Percentiles rank a stretch among this genome's conserved stretches.
Evolutionary conservation across 2,888 invertebrate genomes (phyloP).

Genomic region (Torymus texanus): DNA sequence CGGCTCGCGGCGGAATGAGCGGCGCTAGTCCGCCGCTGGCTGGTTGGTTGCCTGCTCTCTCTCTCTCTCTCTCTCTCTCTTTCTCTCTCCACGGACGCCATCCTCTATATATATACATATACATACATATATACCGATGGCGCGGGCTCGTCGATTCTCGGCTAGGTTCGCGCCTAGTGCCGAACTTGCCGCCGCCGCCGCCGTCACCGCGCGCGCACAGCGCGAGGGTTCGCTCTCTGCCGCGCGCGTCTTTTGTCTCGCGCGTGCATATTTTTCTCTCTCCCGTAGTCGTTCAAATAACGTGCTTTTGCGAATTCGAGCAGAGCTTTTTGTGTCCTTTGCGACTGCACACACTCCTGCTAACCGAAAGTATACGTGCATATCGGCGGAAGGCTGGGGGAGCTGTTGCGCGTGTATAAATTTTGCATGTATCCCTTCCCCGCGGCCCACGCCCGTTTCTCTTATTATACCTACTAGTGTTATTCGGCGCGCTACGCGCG

Average conservation of each 20-base stretch:
- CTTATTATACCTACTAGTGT: too few species aligned
- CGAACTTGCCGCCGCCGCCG: conserved; percentile 53
- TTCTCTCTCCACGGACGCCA: neutral
- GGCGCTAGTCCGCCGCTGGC: conserved; percentile 28
- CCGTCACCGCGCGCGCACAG: conserved; percentile 34
- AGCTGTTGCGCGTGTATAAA: too few species aligned
- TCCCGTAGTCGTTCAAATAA: neutral
- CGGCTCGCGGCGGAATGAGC: conserved; percentile 71
- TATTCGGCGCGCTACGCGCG: too few species aligned
- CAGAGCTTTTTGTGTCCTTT: neutral
- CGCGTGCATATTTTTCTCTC: too few species aligned
- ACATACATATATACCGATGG: neutral
- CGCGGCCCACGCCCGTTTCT: too few species aligned
- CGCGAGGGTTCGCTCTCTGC: neutral
- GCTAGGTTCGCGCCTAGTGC: conserved; percentile 55
- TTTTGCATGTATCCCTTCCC: too few species aligned
- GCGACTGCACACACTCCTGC: too few species aligned
- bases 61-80: neutral
- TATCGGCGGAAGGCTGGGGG: too few species aligned
- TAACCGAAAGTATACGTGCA: too few species aligned
- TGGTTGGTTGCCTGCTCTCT: conserved; percentile 33
- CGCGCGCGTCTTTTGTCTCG: too few species aligned
- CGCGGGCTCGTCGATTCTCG: conserved; percentile 56
- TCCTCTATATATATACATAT: too few species aligned
- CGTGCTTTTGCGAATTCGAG: neutral